Base-by-base conservation (phyloP, 2,113 vertebrate genomes). In the Ochotona curzoniae region DNA sequence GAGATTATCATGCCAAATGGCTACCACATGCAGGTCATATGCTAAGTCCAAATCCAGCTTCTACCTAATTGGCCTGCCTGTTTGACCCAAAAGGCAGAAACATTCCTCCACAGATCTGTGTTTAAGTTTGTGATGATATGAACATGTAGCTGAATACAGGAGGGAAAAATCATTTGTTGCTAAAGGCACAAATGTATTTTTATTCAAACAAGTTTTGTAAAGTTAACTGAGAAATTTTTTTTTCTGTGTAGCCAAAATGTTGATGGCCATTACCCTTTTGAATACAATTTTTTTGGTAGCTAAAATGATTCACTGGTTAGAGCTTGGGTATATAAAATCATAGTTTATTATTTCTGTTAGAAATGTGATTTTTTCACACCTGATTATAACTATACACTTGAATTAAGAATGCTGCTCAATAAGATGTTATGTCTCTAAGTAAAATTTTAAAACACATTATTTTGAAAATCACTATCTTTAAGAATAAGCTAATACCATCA, bases 391-490 rank as follows among this genome's bases (percentile, higher is more conserved):
- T 83, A 47, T 54, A 69, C 11, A 88, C 49, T 17, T 93, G 74
- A 91, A 90, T 92, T 84, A 90, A 95, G 82, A 76, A 70, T 76
- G 13, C 67, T 10, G 76, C 18, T 76, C 87, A n/a, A 54, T 80
- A 61, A 71, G n/a, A 6, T 85, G 15, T 63, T 93, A 63, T 2
- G 79, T 89, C n/a, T 20, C 63, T 71, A 71, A 83, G 35, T 25
- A 90, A 67, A 60, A 87, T 44, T 83, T 1, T 79, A 91, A 71
- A 87, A 83, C n/a, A 69, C 78, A 92, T 74, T 87, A 61, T 35
- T 20, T 83, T 91, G 78, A 64, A 57, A 93, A 90, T 49, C 12
- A 81, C 7, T 49, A 95, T 23, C 11, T 71, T 90, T 87, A 90
- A 47, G 49, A 9, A 15, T 32, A 35, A 70, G 3, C 67, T 15